These are phyloP conservation scores for Dimorphilus gyrociliatus DNA, from an alignment of 2,888 invertebrate species.

Conservation along the genomic window DNA sequence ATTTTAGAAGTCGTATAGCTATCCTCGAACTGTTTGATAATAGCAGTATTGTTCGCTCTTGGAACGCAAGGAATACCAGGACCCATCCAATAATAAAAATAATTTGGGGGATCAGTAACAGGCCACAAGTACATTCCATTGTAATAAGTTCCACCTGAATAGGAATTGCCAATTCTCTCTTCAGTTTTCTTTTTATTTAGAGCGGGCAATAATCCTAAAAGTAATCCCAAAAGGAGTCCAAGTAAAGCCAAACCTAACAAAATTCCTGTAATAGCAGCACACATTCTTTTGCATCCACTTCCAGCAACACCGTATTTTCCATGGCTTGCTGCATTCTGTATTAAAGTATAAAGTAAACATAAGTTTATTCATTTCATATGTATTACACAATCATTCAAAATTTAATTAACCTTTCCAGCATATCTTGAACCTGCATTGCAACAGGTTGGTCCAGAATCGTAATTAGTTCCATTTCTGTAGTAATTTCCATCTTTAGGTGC, in stretches of 20 bases:
- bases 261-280: slow-evolving; percentile 3
- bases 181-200: no score
- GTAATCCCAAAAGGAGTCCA: slow-evolving; percentile 6
- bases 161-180: not conserved
- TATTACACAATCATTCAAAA: no score
- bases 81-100: slow-evolving; percentile 4
- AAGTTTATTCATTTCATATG: no score
- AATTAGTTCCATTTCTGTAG: no score
- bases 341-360: no score
- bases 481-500: no score
- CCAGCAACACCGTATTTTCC: no score
- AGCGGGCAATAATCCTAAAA: slow-evolving; percentile 6
- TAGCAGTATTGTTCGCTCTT: slow-evolving; percentile 3
- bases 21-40: not conserved
- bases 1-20: not conserved
- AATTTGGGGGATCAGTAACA: slow-evolving; percentile 5
- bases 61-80: slow-evolving; percentile 6
- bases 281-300: slow-evolving; percentile 4
- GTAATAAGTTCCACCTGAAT: slow-evolving; percentile 1
- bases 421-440: no score
- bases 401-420: no score
- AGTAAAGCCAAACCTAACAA: slow-evolving; percentile 4
- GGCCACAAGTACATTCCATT: slow-evolving; percentile 7
- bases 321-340: no score
- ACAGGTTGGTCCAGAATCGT: no score